Evolutionary conservation across 2,888 invertebrate genomes (phyloP).

Genomic region (Apodemia hepburni): DNA sequence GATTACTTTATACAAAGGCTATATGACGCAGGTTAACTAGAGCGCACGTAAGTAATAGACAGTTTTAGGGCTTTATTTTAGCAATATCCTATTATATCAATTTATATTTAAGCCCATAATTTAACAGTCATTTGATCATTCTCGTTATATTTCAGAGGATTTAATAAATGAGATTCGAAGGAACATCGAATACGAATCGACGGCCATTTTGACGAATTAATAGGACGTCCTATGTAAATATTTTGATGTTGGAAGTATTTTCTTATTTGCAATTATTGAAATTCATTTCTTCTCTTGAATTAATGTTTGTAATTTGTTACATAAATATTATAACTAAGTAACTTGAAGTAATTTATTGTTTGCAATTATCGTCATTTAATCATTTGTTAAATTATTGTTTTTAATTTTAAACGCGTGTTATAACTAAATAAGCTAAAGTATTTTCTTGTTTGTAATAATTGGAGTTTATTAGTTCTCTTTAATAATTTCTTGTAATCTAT

Average conservation of each 20-base stretch:
- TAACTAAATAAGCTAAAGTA: too few relatives aligned
- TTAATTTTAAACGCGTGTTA: too few relatives aligned
- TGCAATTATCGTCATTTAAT: too few relatives aligned
- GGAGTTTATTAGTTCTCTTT: too few relatives aligned
- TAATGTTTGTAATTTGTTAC: too few relatives aligned
- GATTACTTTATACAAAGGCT: background rate
- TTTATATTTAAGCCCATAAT: background rate
- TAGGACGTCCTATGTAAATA: background rate
- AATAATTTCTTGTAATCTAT: too few relatives aligned
- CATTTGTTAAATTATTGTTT: too few relatives aligned
- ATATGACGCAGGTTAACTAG: slow-evolving; percentile 10
- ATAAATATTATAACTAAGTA: too few relatives aligned
- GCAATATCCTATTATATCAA: slow-evolving; percentile 7
- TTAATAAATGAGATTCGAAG: background rate
- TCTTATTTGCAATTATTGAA: background rate
- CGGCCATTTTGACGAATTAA: background rate
- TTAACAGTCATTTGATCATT: background rate
- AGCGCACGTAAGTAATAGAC: slow-evolving; percentile 5
- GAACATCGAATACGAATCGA: background rate
- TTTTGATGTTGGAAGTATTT: background rate
- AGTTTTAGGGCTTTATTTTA: slow-evolving; percentile 1
- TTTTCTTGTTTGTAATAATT: too few relatives aligned
- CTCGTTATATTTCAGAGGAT: background rate
- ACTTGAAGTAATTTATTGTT: too few relatives aligned
- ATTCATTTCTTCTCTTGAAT: too few relatives aligned